A percentile compares a stretch with the other conserved stretches of the same genome.
phyloP scores from a whole-genome alignment of 2,888 invertebrate species.

The Theretra japonica region DNA sequence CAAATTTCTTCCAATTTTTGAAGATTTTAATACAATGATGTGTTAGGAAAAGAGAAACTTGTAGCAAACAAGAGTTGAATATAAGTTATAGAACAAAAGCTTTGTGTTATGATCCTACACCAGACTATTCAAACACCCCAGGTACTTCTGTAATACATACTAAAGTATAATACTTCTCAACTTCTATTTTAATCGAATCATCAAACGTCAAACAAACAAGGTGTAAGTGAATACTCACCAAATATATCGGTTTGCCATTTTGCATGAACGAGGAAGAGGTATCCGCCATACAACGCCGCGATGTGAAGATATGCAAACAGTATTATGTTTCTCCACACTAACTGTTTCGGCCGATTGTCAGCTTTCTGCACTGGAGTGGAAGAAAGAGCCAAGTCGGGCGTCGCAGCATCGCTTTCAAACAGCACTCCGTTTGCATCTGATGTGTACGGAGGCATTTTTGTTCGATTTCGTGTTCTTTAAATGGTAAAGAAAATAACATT shows the following conservation, averaged over 20 bases:
- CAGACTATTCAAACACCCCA: no score
- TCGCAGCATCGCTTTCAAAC: slow-evolving; percentile 77
- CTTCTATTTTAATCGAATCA: no score
- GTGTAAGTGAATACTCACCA: slow-evolving; percentile 83
- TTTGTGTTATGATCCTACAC: no score
- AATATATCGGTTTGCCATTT: slow-evolving; percentile 88
- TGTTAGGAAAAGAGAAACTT: no score
- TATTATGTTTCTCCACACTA: slow-evolving; percentile 94
- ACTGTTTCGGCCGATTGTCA: slow-evolving; percentile 82
- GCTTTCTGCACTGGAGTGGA: slow-evolving; percentile 76
- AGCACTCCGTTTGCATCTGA: slow-evolving; percentile 76
- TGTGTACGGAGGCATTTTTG: slow-evolving; percentile 76
- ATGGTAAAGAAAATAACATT: neutral
- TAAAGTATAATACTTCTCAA: no score
- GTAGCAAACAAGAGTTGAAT: no score
- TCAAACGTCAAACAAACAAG: no score
- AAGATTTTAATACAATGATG: no score
- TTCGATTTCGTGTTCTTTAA: slow-evolving; percentile 34
- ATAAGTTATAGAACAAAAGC: no score
- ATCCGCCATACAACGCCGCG: slow-evolving; percentile 90
- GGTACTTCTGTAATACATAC: no score
- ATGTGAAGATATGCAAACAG: slow-evolving; percentile 90
- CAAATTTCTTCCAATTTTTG: no score
- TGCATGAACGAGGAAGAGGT: slow-evolving; percentile 89
- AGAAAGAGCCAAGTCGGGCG: slow-evolving; percentile 73